Base-by-base conservation (phyloP, 2,113 vertebrate species). In the Aphelocoma coerulescens region DNA sequence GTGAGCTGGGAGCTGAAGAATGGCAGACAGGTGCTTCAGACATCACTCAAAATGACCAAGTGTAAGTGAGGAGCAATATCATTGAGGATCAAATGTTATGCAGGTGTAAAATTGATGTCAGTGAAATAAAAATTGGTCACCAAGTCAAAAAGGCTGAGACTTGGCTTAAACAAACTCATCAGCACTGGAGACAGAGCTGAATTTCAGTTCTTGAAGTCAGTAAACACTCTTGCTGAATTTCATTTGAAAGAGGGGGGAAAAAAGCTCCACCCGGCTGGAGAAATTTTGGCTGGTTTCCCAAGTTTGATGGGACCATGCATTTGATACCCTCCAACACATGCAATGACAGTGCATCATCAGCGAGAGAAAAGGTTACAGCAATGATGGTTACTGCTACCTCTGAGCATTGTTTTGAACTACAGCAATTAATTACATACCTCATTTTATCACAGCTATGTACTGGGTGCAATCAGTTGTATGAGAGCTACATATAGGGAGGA, bases 401-500 rank as follows among this genome's bases (percentile, higher is more conserved):
- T 72, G 71, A 69, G 61, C 49, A 71, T 63, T 92, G 66, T 86
- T 95, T 78, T 88, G 75, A 88, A 44, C 66, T 17, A 52, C 54
- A 66, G 21, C 77, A 44, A 46, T 84, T 88, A 83, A 61, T 46
- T 48, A 71, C 44, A 73, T 0, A 8, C 16, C 63, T 72, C 67
- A 10, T 71, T 93, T 97, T 96, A 92, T 84, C 86, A 41, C 59
- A 22, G 49, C 68, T 58, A 10, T 82, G 32, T 58, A 84, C 75
- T 85, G 84, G 66, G 88, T 69, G 94, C 95, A 95, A 61, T 81
- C 90, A 80, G 83, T 35, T 72, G 41, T 89, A 23, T 44, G 65
- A 89, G 49, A 95, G 80, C 88, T 96, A 92, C 94, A 15, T 87
- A 66, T 15, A 88, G 52, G 79, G 88, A 97, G 96, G 97, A 97